phyloP scores from a whole-genome alignment of 2,113 vertebrate species.

The Malurus cyaneus region DNA sequence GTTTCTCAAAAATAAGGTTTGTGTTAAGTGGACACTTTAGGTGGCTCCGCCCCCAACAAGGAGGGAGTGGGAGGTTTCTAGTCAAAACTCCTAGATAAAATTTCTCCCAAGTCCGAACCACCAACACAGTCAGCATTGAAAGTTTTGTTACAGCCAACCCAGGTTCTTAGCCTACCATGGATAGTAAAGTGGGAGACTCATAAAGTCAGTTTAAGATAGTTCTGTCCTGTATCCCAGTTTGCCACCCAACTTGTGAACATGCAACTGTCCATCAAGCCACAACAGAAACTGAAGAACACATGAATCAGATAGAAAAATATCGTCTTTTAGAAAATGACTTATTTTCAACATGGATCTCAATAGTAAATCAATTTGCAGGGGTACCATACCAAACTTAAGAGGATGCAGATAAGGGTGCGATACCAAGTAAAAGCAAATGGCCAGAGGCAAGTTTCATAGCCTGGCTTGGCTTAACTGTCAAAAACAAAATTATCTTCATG shows the following conservation, averaged over 20 bases:
- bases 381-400: not conserved
- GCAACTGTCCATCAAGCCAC: not conserved
- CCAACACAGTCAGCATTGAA: not conserved
- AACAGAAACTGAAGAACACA: not conserved
- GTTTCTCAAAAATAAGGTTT: not conserved
- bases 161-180: not conserved
- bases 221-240: not conserved
- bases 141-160: not conserved
- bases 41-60: not conserved
- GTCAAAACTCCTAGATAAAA: not conserved
- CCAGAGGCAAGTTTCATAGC: not conserved
- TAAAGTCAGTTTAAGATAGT: not conserved
- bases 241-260: not conserved
- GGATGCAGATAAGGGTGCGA: not conserved
- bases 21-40: rapidly evolving
- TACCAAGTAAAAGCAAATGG: not conserved
- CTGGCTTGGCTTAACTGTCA: not conserved
- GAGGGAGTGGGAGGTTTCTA: not conserved
- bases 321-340: not conserved
- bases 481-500: not conserved
- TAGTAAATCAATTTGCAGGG: not conserved
- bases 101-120: not conserved
- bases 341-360: not conserved
- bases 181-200: not conserved
- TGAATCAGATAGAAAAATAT: not conserved